Conservation (phyloP, 1,140 invertebrate genomes). For the Conopomorpha cramerella region DNA sequence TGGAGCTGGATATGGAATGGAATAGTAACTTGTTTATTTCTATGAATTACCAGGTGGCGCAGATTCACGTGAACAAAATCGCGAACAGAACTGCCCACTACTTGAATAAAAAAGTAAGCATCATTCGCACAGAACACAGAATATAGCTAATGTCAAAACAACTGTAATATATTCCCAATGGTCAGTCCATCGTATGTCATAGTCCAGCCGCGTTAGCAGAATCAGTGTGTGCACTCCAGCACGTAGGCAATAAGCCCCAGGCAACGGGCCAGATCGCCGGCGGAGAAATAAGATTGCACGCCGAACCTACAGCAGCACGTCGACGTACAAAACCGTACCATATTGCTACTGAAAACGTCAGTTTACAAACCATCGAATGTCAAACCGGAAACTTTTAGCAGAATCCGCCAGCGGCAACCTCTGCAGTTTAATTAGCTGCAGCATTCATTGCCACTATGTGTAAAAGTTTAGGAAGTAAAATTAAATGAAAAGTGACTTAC, state of each 20-base stretch:
- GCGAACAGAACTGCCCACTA: too few species aligned
- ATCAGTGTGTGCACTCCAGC: slow-evolving; percentile 29
- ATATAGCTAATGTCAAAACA: too few species aligned
- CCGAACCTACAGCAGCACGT: slow-evolving; percentile 4
- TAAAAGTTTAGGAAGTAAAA: background rate
- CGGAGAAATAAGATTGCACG: slow-evolving; percentile 50
- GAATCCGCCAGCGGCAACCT: background rate
- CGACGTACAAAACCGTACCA: background rate
- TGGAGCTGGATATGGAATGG: too few species aligned
- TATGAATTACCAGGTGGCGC: too few species aligned
- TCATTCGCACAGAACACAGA: background rate
- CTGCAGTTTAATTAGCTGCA: background rate
- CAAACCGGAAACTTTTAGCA: too few species aligned
- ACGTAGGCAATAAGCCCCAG: slow-evolving; percentile 55
- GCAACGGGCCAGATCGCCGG: slow-evolving; percentile 30
- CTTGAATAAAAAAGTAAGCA: background rate
- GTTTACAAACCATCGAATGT: too few species aligned
- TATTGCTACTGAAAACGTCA: background rate
- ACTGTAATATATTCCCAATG: too few species aligned
- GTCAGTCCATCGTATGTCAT: background rate
- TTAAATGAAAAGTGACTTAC: too few species aligned
- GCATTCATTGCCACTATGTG: background rate
- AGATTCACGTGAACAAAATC: too few species aligned
- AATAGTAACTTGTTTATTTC: too few species aligned
- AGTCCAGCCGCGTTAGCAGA: slow-evolving; percentile 10